phyloP scores from a whole-genome alignment of 1,140 invertebrate genomes.

The Tyrophagus putrescentiae region DNA sequence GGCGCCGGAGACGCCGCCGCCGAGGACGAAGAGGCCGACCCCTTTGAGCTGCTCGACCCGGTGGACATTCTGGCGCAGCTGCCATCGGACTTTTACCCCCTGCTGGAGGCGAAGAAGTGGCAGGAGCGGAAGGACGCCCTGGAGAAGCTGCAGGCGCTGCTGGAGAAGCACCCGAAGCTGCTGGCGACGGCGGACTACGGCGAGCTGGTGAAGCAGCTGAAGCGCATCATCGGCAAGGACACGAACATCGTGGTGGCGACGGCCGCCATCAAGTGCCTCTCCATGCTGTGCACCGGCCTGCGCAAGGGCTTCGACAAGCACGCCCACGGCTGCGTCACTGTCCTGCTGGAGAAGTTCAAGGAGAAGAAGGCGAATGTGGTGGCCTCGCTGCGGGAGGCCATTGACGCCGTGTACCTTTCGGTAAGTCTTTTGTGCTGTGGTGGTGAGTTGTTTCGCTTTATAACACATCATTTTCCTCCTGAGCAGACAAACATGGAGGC shows the following conservation, averaged over 20 bases:
- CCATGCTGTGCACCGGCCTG: constrained; percentile 64
- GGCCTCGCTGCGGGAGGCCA: constrained; percentile 63
- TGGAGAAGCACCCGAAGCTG: constrained; percentile 64
- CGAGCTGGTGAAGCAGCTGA: constrained; percentile 67
- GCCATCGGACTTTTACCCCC: constrained; percentile 86
- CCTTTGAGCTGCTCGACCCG: constrained; percentile 73
- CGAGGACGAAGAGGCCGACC: constrained; percentile 57
- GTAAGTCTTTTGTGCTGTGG: constrained; percentile 39
- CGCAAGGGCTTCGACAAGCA: constrained; percentile 75
- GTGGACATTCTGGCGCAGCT: constrained; percentile 82
- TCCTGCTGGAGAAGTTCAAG: constrained; percentile 85
- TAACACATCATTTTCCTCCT: constrained; percentile 27
- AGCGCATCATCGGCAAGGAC: constrained; percentile 80
- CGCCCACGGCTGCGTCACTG: constrained; percentile 53
- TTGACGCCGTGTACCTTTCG: constrained; percentile 69
- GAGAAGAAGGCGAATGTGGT: constrained; percentile 92
- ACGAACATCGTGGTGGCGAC: constrained; percentile 85
- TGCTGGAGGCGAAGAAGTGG: constrained; percentile 89
- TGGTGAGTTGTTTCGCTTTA: constrained; percentile 10
- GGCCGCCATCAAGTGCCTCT: constrained; percentile 66
- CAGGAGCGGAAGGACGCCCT: constrained; percentile 83
- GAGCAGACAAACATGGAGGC: constrained; percentile 67
- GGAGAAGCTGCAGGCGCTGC: constrained; percentile 53
- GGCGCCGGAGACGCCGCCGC: constrained; percentile 29
- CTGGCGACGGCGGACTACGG: constrained; percentile 73